Base-by-base conservation (phyloP, 1,140 invertebrate genomes). In the Pectinophora gossypiella region DNA sequence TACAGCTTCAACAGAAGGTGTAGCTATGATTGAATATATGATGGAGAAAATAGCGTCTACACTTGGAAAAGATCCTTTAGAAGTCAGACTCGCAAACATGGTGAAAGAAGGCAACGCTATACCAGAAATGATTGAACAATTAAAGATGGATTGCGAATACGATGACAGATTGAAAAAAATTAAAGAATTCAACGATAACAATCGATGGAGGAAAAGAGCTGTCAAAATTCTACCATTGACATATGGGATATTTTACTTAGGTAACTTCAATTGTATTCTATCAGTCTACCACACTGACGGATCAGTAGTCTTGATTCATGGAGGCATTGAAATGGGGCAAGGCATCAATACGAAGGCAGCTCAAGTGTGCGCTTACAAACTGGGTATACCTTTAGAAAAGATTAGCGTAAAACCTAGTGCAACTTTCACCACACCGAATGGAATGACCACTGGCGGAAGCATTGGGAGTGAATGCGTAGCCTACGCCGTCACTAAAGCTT, bases 251-350 rank as follows among this genome's bases (percentile, higher is more conserved):
- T 56, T 56, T 0, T 85, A 88, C 54, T 90, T 80, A 44, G 91
- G 90, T 13, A 88, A 90, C 46, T 94, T 85, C 56, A 89, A 91
- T 52, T 90, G 90, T 0, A 78, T 92, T 7, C 88, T 96, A 0
- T 91, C 93, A 5, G 90, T 96, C 43, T 95, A 93, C 75, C 92
- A 93, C 35, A 83, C 84, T 0, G 95, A 96, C 87, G 95, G 93
- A 7, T 93, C 93, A 0, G 93, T 97, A 0, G 89, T 91, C 0
- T 85, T 97, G 20, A 85, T 88, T 16, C 94, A 95, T 64, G 94
- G 92, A 42, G 95, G 95, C 18, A 91, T 96, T 36, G 95, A 97
- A 89, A 93, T 94, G 77, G 95, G 95, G 1, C 95, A 97, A 88
- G 95, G 95, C 3, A 91, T 96, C 49, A 94, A 92, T 61, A 92